A percentile compares a stretch with the other conserved stretches of the same genome.
Evolutionary conservation across 2,888 invertebrate genomes (phyloP).

Genomic region (Dilophus febrilis): DNA sequence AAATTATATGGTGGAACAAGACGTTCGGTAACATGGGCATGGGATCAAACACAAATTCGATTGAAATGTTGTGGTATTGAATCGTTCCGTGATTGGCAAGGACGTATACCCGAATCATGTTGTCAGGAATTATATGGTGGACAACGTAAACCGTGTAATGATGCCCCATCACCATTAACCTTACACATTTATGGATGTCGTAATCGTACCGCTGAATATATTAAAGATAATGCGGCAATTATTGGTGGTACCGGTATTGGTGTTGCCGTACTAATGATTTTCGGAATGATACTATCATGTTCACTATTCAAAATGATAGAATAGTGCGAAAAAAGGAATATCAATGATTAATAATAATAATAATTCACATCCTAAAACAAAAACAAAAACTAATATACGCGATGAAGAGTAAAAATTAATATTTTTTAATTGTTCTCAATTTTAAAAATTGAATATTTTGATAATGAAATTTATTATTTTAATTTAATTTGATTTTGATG

Average conservation of each 20-base stretch:
- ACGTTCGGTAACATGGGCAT: slow-evolving; percentile 49
- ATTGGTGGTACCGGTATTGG: slow-evolving; percentile 68
- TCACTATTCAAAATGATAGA: slow-evolving; percentile 72
- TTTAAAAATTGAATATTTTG: too few relatives aligned
- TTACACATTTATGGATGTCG: slow-evolving; percentile 59
- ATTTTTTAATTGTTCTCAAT: too few relatives aligned
- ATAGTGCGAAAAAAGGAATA: too few relatives aligned
- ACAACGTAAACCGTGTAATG: slow-evolving; percentile 24
- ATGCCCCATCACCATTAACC: slow-evolving; percentile 24
- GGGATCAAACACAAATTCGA: slow-evolving; percentile 76
- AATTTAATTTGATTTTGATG: too few relatives aligned
- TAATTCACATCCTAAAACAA: too few relatives aligned
- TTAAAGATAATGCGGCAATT: slow-evolving; percentile 60
- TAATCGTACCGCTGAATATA: slow-evolving; percentile 46
- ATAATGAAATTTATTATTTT: too few relatives aligned
- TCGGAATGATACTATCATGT: slow-evolving; percentile 73
- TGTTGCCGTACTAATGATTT: slow-evolving; percentile 69
- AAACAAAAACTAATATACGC: too few relatives aligned
- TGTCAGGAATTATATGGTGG: slow-evolving; percentile 34
- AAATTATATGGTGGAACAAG: slow-evolving; percentile 54
- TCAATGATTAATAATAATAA: too few relatives aligned
- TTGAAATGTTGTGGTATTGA: slow-evolving; percentile 73
- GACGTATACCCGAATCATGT: slow-evolving; percentile 56
- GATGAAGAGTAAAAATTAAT: too few relatives aligned
- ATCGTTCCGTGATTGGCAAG: slow-evolving; percentile 57